phyloP scores from a whole-genome alignment of 1,140 invertebrate genomes.

The Luehdorfia chinensis region DNA sequence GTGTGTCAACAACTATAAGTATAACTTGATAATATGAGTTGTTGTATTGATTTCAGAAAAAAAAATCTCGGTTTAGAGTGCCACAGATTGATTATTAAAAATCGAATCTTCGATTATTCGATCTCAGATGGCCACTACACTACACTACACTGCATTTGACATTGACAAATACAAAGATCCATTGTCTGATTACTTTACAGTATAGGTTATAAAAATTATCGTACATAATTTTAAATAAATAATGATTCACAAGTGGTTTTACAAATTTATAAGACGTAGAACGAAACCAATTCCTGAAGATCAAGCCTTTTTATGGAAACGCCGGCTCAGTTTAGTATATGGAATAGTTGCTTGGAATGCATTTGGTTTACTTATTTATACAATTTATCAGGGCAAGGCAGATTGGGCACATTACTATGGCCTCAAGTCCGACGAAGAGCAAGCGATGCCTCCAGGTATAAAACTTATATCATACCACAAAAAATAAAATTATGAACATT shows the following conservation, averaged over 20 bases:
- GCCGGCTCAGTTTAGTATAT: slow-evolving; percentile 79
- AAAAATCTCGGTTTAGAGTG: no score
- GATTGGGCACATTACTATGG: slow-evolving; percentile 82
- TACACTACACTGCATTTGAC: no score
- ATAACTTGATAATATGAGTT: no score
- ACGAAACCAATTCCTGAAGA: slow-evolving; percentile 80
- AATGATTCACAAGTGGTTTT: slow-evolving; percentile 65
- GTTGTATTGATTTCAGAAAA: no score
- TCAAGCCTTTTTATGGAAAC: slow-evolving; percentile 78
- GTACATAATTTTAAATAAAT: slow-evolving; percentile 15
- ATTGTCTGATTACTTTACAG: no score
- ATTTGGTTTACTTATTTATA: slow-evolving; percentile 79
- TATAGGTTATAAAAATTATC: no score
- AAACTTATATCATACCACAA: slow-evolving; percentile 6
- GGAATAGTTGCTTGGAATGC: slow-evolving; percentile 81
- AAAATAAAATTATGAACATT: neutral
- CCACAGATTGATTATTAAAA: no score
- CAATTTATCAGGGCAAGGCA: slow-evolving; percentile 76
- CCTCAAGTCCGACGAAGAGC: slow-evolving; percentile 78
- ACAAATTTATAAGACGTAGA: slow-evolving; percentile 76
- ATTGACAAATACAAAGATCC: no score
- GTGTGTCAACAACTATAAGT: no score
- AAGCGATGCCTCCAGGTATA: slow-evolving; percentile 74
- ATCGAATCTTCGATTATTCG: no score
- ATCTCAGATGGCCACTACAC: no score